Evolutionary conservation across 2,113 vertebrate genomes (phyloP), one percentile per base, ranked within the genome.

Genomic region (Opisthocomus hoazin): DNA sequence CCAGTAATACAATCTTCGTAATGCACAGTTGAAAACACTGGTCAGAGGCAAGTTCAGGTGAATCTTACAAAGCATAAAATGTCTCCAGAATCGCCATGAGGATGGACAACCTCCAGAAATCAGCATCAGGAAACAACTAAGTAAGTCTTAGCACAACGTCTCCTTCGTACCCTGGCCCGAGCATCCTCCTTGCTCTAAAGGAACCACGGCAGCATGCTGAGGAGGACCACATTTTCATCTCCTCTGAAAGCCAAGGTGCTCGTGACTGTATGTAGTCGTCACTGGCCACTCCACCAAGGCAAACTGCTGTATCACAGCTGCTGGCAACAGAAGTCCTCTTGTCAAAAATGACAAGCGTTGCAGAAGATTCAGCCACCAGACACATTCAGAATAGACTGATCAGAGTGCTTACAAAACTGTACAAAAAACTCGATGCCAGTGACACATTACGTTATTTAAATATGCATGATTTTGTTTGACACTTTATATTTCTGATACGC

Each of bases 41-140:
- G 12, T 63, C 30, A 74, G 48, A 85, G 18, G 29, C 32, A 73
- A 84, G 57, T 39, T 87, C 48, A 73, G 41, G 48, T n/a, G 43
- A 93, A 77, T 20, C 17, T 71, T 39, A 85, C 29, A 56, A 56
- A 56, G 46, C 19, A 76, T 11, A 51, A 87, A 84, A 68, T 10
- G 6, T 16, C 64, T 84, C 34, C 19, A 75, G 51, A 84, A 54
- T 9, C 0, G 0, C 48, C 45, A 46, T 0, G 3, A 88, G 30
- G 66, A 88, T 45, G 58, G 64, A 74, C 14, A 78, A 32, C 8
- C 51, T 81, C 46, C 54, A 90, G 56, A 66, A 89, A 71, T 41
- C 45, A 70, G 4, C 69, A 65, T 15, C 18, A 15, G 21, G 41
- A 94, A 87, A 87, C 50, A 84, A 64, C 23, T 32, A 58, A 46